Base-by-base conservation (phyloP, 1,140 invertebrate genomes). In the Frieseomelitta varia region DNA sequence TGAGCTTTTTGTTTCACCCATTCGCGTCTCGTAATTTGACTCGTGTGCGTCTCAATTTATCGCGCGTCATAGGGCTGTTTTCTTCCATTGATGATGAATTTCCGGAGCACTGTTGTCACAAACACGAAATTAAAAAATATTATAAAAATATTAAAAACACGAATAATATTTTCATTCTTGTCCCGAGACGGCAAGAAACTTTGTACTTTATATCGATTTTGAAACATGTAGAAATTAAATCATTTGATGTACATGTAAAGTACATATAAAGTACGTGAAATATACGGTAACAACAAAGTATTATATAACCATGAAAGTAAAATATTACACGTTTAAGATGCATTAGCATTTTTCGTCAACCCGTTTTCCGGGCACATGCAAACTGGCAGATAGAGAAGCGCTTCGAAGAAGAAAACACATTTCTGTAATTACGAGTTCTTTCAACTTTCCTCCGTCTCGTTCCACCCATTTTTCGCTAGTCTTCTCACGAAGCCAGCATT, bases 401-500 rank as follows among this genome's bases (percentile, higher is more conserved):
- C 72, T 71, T 61, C 51, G 67, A 78, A 11, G 68, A 84, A 83
- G 71, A 55, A 69, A 86, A 86, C 71, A 76, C 72, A 85, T 89
- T 87, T 87, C 79, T 67, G 71, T 67, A 84, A 88, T 77, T 84
- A 78, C 67, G 47, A 67, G 55, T 63, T 75, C 68, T 76, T 61
- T 55, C 75, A 73, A 47, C 47, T 86, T 30, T 61, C 67, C 81
- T 58, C 67, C 53, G 75, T n/a, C 72, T 58, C 75, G 30, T 79
- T 68, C 69, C 56, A 67, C 79, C 80, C 83, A 88, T 88, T 90
- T 90, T 90, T 90, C 74, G 76, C 74, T 56, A 78, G 78, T 83
- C 72, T 88, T 87, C 82, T 84, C 85, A 85, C 87, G 86, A 58
- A 89, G 87, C 80, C 78, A 88, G 85, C 82, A 91, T 90, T 90